These are phyloP conservation scores for Caenorhabditis macrosperma DNA, from an alignment of 2,888 invertebrate genomes.

Conservation along the genomic window DNA sequence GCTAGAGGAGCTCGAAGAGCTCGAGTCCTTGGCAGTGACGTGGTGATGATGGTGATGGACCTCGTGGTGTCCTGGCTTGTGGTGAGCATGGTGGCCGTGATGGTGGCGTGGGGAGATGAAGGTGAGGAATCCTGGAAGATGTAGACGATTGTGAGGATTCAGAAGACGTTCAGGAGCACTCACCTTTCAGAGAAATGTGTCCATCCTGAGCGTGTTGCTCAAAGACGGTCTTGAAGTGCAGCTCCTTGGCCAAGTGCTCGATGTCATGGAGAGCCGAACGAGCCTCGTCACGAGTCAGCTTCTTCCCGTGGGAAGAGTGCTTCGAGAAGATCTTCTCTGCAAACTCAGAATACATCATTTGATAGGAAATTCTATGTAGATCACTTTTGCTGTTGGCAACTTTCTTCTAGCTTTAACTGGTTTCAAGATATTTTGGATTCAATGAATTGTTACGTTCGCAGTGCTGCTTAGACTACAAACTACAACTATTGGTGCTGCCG, in stretches of 20 bases:
- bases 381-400: not conserved
- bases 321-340: constrained; percentile 51
- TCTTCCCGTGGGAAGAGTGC: constrained; percentile 51
- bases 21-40: constrained; percentile 34
- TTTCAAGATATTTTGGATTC: not conserved
- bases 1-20: constrained; percentile 31
- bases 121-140: constrained; percentile 33
- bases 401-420: not conserved
- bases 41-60: constrained; percentile 56
- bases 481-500: too few species aligned
- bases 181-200: constrained; percentile 41
- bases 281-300: constrained; percentile 44
- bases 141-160: not conserved
- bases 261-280: constrained; percentile 55
- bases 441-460: not conserved
- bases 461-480: too few species aligned
- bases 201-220: constrained; percentile 39
- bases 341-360: too few species aligned
- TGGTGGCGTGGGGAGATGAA: constrained; percentile 42
- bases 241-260: constrained; percentile 48
- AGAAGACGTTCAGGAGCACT: not conserved
- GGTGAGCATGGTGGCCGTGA: constrained; percentile 29
- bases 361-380: too few species aligned
- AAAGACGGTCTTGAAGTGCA: constrained; percentile 42
- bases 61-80: constrained; percentile 39